phyloP scores from a whole-genome alignment of 2,888 invertebrate species.

The Trissolcus japonicus region DNA sequence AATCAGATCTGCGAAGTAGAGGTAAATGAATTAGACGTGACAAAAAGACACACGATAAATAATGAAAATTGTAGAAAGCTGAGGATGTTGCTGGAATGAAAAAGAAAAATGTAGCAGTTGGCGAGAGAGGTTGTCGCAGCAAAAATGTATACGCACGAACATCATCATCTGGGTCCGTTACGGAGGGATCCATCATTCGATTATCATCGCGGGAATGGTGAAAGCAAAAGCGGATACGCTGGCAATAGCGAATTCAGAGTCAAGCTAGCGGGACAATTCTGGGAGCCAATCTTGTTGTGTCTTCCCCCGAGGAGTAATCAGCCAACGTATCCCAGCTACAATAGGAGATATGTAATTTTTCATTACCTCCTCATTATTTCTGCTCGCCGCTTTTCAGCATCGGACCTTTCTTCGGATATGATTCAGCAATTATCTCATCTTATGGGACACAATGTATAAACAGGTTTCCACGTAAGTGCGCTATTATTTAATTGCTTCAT shows the following conservation, averaged over 20 bases:
- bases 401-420: conserved; percentile 32
- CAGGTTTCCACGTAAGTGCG: conserved; percentile 16
- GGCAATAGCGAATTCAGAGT: conserved; percentile 51
- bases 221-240: conserved; percentile 65
- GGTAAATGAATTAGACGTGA: neutral
- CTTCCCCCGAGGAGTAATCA: conserved; percentile 51
- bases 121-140: conserved; percentile 18
- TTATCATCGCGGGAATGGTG: conserved; percentile 62
- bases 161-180: conserved; percentile 38
- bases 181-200: conserved; percentile 48
- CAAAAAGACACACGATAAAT: conserved; percentile 17
- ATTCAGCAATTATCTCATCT: conserved; percentile 37
- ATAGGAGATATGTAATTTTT: conserved; percentile 53
- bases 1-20: neutral
- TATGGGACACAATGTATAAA: conserved; percentile 17
- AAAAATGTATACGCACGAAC: conserved; percentile 46
- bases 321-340: conserved; percentile 51
- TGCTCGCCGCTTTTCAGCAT: conserved; percentile 20
- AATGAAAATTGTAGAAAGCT: conserved; percentile 26
- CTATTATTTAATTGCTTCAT: conserved; percentile 18
- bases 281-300: conserved; percentile 53
- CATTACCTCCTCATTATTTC: conserved; percentile 52
- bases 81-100: neutral
- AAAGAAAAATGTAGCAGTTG: conserved; percentile 26
- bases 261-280: conserved; percentile 60